Conservation (phyloP, 53 echinoderm and acorn worm genomes). For the Hippasteria phrygiana region DNA sequence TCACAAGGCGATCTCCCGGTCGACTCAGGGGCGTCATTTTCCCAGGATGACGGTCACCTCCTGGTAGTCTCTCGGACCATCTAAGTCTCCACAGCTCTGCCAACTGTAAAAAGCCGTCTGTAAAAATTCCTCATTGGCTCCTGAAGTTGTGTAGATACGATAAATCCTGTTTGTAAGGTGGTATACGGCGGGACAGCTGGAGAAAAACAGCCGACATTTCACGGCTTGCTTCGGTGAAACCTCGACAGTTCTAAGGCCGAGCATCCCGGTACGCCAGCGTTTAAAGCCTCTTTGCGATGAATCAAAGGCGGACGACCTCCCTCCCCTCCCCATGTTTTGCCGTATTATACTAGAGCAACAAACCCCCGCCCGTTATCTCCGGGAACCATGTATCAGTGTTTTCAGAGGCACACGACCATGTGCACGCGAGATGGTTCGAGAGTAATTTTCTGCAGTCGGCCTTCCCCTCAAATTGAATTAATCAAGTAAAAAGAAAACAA, state of each 20-base stretch:
- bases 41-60: too few species aligned
- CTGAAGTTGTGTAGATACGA: too few species aligned
- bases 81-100: too few species aligned
- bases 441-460: constrained; percentile 26
- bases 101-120: too few species aligned
- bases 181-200: background rate
- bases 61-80: too few species aligned
- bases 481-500: constrained; percentile 51
- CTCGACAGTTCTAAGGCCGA: constrained; percentile 13
- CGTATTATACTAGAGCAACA: constrained; percentile 57
- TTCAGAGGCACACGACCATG: constrained; percentile 20
- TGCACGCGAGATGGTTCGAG: constrained; percentile 7
- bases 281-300: constrained; percentile 6
- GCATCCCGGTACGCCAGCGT: background rate
- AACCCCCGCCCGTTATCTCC: constrained; percentile 44
- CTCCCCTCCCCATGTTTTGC: constrained; percentile 49
- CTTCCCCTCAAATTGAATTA: constrained; percentile 58
- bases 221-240: constrained; percentile 1
- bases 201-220: background rate
- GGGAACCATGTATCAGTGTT: constrained; percentile 50
- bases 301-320: constrained; percentile 53
- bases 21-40: too few species aligned
- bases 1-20: too few species aligned
- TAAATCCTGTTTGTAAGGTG: too few species aligned
- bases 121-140: too few species aligned